Evolutionary conservation across 1,140 invertebrate species (phyloP).

Genomic region (Melitaea cinxia): DNA sequence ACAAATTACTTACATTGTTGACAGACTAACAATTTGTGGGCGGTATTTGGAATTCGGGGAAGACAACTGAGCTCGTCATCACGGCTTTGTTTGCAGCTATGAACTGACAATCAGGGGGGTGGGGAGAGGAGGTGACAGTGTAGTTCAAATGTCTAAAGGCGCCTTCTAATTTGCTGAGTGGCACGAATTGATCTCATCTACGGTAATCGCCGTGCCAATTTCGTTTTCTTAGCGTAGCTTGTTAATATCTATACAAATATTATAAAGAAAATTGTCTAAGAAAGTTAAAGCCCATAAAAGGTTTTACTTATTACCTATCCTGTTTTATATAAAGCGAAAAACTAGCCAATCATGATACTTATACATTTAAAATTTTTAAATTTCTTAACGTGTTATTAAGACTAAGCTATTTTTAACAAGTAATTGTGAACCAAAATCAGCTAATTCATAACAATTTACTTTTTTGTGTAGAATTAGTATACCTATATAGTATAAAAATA

Average conservation of each 20-base stretch:
- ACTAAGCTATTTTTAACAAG: no score
- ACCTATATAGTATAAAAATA: no score
- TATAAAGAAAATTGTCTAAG: not conserved
- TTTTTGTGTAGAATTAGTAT: no score
- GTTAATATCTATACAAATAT: not conserved
- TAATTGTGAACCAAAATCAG: no score
- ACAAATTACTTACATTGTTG: slow-evolving; percentile 58
- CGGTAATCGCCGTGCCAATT: slow-evolving; percentile 33
- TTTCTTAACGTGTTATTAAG: no score
- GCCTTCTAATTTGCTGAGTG: slow-evolving; percentile 60
- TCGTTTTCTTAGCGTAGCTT: not conserved
- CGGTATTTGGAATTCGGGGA: slow-evolving; percentile 55
- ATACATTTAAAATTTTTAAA: no score
- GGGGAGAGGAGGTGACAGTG: slow-evolving; percentile 36
- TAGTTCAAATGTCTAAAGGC: slow-evolving; percentile 59
- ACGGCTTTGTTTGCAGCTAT: slow-evolving; percentile 60
- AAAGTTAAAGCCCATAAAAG: no score
- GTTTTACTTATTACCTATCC: no score
- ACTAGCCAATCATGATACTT: no score
- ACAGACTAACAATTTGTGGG: slow-evolving; percentile 52
- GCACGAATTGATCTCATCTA: slow-evolving; percentile 51
- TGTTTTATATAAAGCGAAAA: no score
- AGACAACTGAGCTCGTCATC: slow-evolving; percentile 59
- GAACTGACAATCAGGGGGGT: slow-evolving; percentile 51
- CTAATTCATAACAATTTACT: no score